Evolutionary conservation across 2,113 vertebrate genomes (phyloP), one percentile per base, ranked within the genome.

Genomic region (Elephantulus edwardii): DNA sequence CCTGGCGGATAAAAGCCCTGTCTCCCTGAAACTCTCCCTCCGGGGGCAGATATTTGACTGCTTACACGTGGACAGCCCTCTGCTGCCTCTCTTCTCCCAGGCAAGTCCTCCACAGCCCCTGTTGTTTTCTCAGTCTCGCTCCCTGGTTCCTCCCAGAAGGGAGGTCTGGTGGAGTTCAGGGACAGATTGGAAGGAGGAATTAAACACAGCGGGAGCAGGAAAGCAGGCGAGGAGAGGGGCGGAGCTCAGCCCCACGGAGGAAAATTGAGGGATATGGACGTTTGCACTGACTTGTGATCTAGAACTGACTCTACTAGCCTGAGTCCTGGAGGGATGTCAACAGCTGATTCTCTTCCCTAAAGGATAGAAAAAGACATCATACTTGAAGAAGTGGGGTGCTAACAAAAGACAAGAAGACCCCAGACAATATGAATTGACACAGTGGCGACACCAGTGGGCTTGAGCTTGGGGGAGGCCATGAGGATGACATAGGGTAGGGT

Each of bases 1-100:
- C 22, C 92, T 79, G 94, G 88, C 93, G 95, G 94, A 94, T 95
- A 86, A 5, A 87, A 95, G 44, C 83, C 52, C 82, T 22, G 79
- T 92, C 94, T 91, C 85, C 88, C 88, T n/a, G 13, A 35, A 91
- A 86, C 79, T 83, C 82, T 87, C 93, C 90, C 80, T 93, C 76
- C 0, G n/a, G 88, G 82, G 68, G 66, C 90, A 70, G 91, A 92
- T 79, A 40, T 35, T 76, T 93, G 92, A 95, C 94, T 92, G 94
- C 86, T 90, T 94, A 90, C 80, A 42, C 66, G 79, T 94, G 94
- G 94, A 94, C 40, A 86, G 94, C 70, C 78, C 70, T 76, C 84
- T 2, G 44, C 91, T 56, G 42, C 68, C 1, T 19, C 71, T 75
- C 38, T 74, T 75, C 79, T 94, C 64, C 84, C 62, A 19, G 50